These are phyloP conservation scores for Myiozetetes cayanensis DNA, from an alignment of 2,113 vertebrate genomes.

Conservation along the genomic window DNA sequence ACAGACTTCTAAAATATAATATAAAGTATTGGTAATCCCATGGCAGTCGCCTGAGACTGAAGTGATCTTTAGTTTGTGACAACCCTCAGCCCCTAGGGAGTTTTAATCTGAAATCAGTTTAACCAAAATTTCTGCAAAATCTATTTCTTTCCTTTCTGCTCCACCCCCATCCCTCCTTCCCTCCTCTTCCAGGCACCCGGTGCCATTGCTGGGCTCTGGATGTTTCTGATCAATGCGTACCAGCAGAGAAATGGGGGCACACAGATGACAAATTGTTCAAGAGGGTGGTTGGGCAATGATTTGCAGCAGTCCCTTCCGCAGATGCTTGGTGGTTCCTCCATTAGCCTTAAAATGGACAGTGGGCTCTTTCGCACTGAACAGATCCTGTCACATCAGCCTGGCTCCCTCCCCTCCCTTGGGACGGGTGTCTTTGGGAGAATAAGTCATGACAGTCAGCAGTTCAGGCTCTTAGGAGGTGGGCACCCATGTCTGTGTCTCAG, in stretches of 20 bases:
- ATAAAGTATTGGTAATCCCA: background rate
- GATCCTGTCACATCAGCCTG: background rate
- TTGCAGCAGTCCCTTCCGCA: background rate
- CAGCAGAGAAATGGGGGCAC: background rate
- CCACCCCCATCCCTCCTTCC: accelerated
- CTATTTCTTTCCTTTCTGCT: background rate
- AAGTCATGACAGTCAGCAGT: background rate
- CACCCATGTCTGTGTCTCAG: accelerated
- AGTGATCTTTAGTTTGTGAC: background rate
- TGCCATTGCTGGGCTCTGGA: background rate
- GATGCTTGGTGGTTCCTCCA: background rate
- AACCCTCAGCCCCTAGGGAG: background rate
- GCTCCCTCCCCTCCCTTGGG: background rate
- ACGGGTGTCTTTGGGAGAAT: background rate
- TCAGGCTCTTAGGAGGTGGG: background rate
- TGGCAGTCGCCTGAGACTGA: background rate
- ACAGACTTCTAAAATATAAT: background rate
- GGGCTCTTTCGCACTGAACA: background rate
- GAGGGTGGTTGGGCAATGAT: background rate
- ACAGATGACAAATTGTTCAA: background rate
- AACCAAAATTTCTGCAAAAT: background rate
- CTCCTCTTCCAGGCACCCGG: background rate
- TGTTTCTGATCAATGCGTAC: background rate
- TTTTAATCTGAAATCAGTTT: background rate
- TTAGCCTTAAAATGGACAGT: background rate